These are phyloP conservation scores for Poeciliopsis turneri DNA, from an alignment of 2,797 vertebrate genomes.

Conservation along the genomic window DNA sequence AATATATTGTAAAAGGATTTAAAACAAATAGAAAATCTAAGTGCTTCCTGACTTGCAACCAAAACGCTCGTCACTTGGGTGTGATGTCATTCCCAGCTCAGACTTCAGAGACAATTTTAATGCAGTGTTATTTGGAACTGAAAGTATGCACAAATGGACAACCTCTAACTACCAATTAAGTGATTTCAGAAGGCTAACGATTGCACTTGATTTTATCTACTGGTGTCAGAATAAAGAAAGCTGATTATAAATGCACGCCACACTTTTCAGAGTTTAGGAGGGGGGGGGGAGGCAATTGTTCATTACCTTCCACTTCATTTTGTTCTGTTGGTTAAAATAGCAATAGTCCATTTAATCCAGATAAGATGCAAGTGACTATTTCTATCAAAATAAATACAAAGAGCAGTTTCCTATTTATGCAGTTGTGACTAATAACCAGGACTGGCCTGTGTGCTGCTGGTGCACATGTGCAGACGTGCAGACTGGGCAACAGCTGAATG, in stretches of 20 bases:
- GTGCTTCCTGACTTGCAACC: not conserved
- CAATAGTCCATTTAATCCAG: not conserved
- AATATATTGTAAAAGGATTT: not conserved
- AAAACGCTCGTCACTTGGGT: not conserved
- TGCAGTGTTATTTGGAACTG: not conserved
- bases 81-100: not conserved
- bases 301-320: not conserved
- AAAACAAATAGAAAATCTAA: not conserved
- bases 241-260: not conserved
- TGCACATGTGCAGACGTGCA: slow-evolving; percentile 37
- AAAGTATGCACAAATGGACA: not conserved
- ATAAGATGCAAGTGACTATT: not conserved
- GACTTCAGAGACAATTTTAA: not conserved
- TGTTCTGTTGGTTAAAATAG: not conserved
- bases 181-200: not conserved
- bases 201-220: not conserved
- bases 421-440: slow-evolving; percentile 44
- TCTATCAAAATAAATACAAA: not conserved
- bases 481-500: slow-evolving; percentile 87
- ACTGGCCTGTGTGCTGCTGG: not conserved
- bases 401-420: slow-evolving; percentile 30
- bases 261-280: not conserved
- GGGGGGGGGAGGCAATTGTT: not conserved
- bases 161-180: not conserved
- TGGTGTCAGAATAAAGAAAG: not conserved